phyloP scores from a whole-genome alignment of 2,797 vertebrate species.

The Mycteria americana region DNA sequence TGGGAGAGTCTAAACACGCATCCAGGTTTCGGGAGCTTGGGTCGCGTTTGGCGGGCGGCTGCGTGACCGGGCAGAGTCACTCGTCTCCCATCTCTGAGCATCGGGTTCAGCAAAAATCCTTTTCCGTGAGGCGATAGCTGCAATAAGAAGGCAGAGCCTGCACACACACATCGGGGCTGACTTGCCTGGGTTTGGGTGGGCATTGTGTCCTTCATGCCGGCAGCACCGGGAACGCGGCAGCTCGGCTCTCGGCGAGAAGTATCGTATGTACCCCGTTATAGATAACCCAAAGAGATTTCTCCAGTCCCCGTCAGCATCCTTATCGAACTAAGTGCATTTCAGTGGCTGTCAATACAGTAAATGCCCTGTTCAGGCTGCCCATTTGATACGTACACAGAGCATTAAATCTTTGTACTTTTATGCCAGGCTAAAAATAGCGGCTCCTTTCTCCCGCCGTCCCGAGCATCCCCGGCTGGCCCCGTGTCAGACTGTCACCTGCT shows the following conservation, averaged over 20 bases:
- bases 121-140: accelerated
- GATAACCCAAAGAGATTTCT: background rate
- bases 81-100: background rate
- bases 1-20: background rate
- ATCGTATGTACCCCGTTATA: accelerated
- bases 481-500: constrained; percentile 36
- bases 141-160: background rate
- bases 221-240: background rate
- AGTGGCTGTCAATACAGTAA: background rate
- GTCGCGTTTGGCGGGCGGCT: accelerated
- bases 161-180: background rate
- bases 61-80: background rate
- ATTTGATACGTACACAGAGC: background rate
- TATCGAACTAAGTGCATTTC: background rate
- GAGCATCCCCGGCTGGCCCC: background rate
- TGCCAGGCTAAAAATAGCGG: constrained; percentile 33
- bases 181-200: background rate
- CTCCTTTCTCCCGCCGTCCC: background rate
- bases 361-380: background rate
- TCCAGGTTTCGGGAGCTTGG: background rate
- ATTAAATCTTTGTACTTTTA: constrained; percentile 1
- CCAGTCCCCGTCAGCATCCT: background rate
- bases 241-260: background rate
- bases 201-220: background rate
- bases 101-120: background rate